phyloP scores from a whole-genome alignment of 1,140 invertebrate species.

The Scaptodrosophila lebanonensis region DNA sequence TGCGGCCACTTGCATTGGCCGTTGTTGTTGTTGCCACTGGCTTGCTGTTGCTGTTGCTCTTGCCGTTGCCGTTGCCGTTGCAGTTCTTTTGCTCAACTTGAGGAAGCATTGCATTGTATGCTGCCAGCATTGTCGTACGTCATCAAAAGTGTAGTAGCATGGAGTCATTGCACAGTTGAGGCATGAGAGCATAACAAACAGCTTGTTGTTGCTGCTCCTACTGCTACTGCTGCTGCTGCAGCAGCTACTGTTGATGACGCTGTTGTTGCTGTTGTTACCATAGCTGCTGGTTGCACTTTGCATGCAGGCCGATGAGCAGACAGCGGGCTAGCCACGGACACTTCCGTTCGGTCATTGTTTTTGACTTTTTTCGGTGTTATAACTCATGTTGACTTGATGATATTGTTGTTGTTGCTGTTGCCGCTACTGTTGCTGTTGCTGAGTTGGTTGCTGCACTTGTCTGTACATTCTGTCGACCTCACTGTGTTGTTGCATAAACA shows the following conservation, averaged over 20 bases:
- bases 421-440: background rate
- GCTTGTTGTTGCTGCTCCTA: constrained; percentile 45
- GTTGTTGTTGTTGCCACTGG: constrained; percentile 5
- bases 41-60: constrained; percentile 15
- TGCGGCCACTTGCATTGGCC: constrained; percentile 6
- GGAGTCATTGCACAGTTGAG: constrained; percentile 24
- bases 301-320: constrained; percentile 30
- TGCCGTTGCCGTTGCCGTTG: background rate
- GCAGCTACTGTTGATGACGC: constrained; percentile 15
- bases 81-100: constrained; percentile 15
- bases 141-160: constrained; percentile 18
- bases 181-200: constrained; percentile 56
- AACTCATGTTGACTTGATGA: too few species aligned
- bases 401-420: constrained; percentile 15
- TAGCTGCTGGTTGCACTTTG: too few species aligned
- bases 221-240: constrained; percentile 11
- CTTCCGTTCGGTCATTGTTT: constrained; percentile 66
- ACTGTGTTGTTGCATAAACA: constrained; percentile 43
- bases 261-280: too few species aligned
- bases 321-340: constrained; percentile 60
- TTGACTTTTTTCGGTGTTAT: constrained; percentile 25
- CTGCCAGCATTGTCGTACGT: constrained; percentile 1
- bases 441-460: constrained; percentile 5
- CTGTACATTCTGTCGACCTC: too few species aligned
- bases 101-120: constrained; percentile 29